These are phyloP conservation scores for Nipponacmea schrenckii DNA, from an alignment of 2,888 invertebrate species.

Conservation along the genomic window DNA sequence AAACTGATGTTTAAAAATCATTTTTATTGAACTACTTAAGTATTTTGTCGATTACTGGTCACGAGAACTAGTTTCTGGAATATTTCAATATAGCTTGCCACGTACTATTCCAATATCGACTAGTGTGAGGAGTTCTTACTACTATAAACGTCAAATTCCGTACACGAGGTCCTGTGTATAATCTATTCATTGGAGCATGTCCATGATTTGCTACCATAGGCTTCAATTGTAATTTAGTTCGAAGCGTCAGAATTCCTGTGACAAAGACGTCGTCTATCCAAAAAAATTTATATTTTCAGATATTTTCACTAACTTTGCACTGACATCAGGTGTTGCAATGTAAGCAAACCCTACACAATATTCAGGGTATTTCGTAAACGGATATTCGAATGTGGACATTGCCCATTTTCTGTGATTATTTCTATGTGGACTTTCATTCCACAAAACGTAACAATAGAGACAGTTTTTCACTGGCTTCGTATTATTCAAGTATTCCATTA, in stretches of 20 bases:
- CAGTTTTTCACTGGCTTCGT: conserved; percentile 31
- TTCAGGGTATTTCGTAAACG: conserved; percentile 43
- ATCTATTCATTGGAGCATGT: background rate
- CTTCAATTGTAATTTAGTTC: background rate
- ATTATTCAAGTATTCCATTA: conserved; percentile 62
- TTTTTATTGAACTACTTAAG: too few species aligned
- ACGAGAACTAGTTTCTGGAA: too few species aligned
- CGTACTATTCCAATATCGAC: background rate
- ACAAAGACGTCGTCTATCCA: conserved; percentile 59
- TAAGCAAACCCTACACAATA: conserved; percentile 48
- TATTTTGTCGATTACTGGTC: too few species aligned
- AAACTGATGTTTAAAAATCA: too few species aligned
- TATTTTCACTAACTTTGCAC: conserved; percentile 16
- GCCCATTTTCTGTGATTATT: conserved; percentile 44
- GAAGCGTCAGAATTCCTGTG: conserved; percentile 44
- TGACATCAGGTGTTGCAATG: conserved; percentile 20
- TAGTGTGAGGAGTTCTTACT: background rate
- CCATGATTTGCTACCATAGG: background rate
- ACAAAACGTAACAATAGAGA: conserved; percentile 43
- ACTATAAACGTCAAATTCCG: background rate
- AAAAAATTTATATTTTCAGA: conserved; percentile 36
- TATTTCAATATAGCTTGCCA: background rate
- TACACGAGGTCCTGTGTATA: background rate
- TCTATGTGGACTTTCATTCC: conserved; percentile 37
- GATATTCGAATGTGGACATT: conserved; percentile 40